phyloP scores from a whole-genome alignment of 1,140 invertebrate genomes.

The Trachelipus rathkii region DNA sequence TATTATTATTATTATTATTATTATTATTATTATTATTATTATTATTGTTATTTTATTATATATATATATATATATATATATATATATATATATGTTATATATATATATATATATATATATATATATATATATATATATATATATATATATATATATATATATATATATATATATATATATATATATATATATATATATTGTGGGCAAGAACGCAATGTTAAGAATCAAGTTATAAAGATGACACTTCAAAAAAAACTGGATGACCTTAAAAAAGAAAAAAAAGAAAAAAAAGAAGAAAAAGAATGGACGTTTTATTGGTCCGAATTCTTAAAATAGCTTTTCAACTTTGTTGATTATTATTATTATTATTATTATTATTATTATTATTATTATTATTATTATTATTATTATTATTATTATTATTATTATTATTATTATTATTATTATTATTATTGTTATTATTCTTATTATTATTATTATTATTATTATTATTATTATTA shows the following conservation, averaged over 20 bases:
- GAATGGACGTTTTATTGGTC: too few species aligned
- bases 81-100: not conserved
- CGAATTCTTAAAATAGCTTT: too few species aligned
- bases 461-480: too few species aligned
- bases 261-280: too few species aligned
- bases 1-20: too few species aligned
- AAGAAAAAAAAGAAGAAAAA: too few species aligned
- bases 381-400: not conserved
- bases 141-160: slow-evolving; percentile 9
- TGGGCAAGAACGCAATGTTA: too few species aligned
- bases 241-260: too few species aligned
- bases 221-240: too few species aligned
- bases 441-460: too few species aligned
- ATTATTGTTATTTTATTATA: not conserved
- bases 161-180: slow-evolving; percentile 13
- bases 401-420: not conserved
- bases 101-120: slow-evolving; percentile 15
- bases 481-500: too few species aligned
- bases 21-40: too few species aligned
- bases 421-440: not conserved
- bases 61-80: slow-evolving; percentile 18
- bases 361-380: not conserved
- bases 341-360: not conserved
- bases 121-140: slow-evolving; percentile 15
- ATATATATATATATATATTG: slow-evolving; percentile 1